Percentiles rank a stretch among this genome's conserved stretches.
Conservation (phyloP, 53 echinoderm and acorn worm species). For the Luidia sarsii region DNA sequence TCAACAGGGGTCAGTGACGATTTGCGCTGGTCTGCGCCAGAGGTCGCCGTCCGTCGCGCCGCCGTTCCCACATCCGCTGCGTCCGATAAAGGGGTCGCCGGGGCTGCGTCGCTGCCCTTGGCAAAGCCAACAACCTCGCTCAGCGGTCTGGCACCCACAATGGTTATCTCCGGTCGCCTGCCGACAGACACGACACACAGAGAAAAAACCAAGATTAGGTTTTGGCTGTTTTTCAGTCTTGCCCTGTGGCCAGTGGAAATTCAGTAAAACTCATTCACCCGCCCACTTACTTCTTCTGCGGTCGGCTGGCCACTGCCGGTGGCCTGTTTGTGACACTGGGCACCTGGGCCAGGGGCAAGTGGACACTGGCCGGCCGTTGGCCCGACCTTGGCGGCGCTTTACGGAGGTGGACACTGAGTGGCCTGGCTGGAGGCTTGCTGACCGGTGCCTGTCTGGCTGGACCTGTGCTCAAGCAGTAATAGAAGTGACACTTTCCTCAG, state of each 20-base stretch:
- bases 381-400: background rate
- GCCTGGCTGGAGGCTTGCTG: constrained; percentile 2
- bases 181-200: too few relatives aligned
- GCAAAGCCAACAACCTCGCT: constrained; percentile 63
- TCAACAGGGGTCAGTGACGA: background rate
- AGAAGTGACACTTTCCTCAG: too few relatives aligned
- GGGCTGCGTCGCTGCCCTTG: constrained; percentile 7
- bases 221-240: too few relatives aligned
- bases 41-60: background rate
- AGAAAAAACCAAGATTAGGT: too few relatives aligned
- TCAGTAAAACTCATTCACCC: too few relatives aligned
- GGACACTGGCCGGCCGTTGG: constrained; percentile 36
- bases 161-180: constrained; percentile 61
- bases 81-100: background rate
- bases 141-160: constrained; percentile 60
- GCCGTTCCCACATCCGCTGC: background rate
- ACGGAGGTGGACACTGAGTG: constrained; percentile 20
- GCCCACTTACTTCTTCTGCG: constrained; percentile 25
- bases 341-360: constrained; percentile 38
- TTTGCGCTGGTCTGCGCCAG: background rate
- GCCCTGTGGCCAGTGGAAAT: too few relatives aligned
- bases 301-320: constrained; percentile 12
- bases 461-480: too few relatives aligned
- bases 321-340: constrained; percentile 18
- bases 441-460: constrained; percentile 10